Evolutionary conservation across 2,888 invertebrate species (phyloP).

Genomic region (Hydriomena furcata): DNA sequence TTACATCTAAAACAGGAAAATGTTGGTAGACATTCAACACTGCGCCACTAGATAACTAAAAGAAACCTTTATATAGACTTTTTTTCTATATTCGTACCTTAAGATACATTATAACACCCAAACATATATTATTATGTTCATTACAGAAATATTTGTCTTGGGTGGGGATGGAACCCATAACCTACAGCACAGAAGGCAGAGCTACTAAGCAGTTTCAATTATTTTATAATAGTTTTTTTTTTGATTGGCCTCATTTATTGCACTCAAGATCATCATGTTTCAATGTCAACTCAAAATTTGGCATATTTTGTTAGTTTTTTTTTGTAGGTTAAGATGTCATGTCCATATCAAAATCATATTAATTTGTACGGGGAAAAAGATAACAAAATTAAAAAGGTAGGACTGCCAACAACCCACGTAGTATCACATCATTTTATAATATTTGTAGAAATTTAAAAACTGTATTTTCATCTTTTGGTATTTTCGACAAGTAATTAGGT

Average conservation of each 20-base stretch:
- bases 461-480: constrained; percentile 16
- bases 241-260: neutral
- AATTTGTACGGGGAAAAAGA: constrained; percentile 53
- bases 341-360: constrained; percentile 78
- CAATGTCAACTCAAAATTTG: constrained; percentile 29
- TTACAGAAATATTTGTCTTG: too few species aligned
- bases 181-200: too few species aligned
- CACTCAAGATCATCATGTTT: neutral
- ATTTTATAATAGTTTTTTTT: neutral
- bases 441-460: too few species aligned
- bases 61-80: too few species aligned
- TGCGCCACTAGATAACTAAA: too few species aligned
- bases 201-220: neutral
- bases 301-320: constrained; percentile 28
- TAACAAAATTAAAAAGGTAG: constrained; percentile 55
- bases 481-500: constrained; percentile 22
- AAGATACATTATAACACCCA: too few species aligned
- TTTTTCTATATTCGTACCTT: too few species aligned
- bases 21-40: too few species aligned
- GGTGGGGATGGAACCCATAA: too few species aligned
- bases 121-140: too few species aligned
- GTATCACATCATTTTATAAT: constrained; percentile 5
- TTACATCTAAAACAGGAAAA: too few species aligned
- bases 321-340: constrained; percentile 73
- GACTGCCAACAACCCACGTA: constrained; percentile 9